Evolutionary conservation across 2,797 vertebrate species (phyloP).

Genomic region (Lepilemur ruficaudatus): DNA sequence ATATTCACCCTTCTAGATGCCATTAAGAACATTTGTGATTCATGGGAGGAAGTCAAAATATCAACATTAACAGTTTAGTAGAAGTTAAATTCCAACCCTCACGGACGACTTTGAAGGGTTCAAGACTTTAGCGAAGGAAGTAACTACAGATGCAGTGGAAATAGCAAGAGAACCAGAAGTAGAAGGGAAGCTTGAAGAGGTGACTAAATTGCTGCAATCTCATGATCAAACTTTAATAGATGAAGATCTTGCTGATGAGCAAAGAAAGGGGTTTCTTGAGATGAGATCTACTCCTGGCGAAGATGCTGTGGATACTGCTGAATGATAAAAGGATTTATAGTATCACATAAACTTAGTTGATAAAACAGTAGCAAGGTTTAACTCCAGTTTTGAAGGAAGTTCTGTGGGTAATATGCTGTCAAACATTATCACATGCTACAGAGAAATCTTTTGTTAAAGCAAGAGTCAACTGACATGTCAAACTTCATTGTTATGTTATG

Average conservation of each 20-base stretch:
- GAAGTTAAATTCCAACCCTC: neutral
- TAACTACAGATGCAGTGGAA: neutral
- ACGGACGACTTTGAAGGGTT: neutral
- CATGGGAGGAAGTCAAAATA: neutral
- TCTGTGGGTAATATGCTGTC: neutral
- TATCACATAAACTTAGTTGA: neutral
- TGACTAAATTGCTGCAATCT: neutral
- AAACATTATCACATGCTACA: neutral
- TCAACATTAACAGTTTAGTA: neutral
- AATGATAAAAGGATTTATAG: neutral
- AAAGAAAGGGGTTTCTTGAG: neutral
- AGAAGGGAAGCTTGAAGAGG: neutral
- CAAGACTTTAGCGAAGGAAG: neutral
- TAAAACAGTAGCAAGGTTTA: neutral
- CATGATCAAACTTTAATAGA: neutral
- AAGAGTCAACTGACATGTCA: neutral
- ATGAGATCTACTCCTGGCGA: neutral
- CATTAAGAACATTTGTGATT: neutral
- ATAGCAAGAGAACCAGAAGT: neutral
- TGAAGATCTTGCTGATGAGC: neutral
- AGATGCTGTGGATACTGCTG: neutral
- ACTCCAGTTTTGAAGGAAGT: neutral
- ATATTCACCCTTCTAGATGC: neutral
- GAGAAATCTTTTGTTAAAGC: neutral
- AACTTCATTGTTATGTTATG: neutral